A percentile compares a stretch with the other conserved stretches of the same genome.
phyloP scores from a whole-genome alignment of 1,140 invertebrate genomes.

The Ceratosolen fusciceps region DNA sequence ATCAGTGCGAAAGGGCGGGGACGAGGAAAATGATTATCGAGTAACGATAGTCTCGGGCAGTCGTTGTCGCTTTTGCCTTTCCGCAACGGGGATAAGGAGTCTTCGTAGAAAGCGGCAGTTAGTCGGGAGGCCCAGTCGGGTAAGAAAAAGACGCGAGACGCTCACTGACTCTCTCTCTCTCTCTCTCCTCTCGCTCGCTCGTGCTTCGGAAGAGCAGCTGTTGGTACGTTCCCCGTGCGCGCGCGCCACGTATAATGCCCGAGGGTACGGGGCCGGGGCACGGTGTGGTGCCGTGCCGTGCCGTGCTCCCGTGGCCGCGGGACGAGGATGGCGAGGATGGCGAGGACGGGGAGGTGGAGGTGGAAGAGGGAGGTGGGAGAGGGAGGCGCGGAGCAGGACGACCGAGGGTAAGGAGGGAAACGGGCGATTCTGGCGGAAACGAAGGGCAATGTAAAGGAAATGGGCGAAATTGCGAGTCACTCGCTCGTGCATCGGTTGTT shows the following conservation, averaged over 20 bases:
- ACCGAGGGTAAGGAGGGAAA: neutral
- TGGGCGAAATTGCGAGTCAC: slow-evolving; percentile 15
- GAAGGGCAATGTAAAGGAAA: slow-evolving; percentile 38
- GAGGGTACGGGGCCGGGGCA: no score
- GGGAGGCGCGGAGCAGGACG: neutral
- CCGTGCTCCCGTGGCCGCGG: no score
- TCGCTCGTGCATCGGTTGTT: neutral
- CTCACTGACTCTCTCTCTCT: neutral
- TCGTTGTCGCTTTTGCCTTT: neutral
- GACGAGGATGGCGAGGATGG: no score
- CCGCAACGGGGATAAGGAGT: slow-evolving; percentile 3
- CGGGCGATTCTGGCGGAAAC: slow-evolving; percentile 28
- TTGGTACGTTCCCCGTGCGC: neutral
- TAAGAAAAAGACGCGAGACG: slow-evolving; percentile 23
- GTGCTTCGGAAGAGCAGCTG: neutral
- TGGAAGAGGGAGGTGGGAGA: neutral
- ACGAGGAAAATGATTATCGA: no score
- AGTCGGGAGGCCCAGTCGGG: neutral
- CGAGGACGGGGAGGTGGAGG: neutral
- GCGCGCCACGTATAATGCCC: neutral
- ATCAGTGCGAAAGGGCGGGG: no score
- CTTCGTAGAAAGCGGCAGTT: slow-evolving; percentile 35
- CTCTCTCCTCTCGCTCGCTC: slow-evolving; percentile 3
- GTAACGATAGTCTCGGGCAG: no score
- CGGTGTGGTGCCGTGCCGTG: no score